Percentiles rank a stretch among this genome's conserved stretches.
phyloP scores from a whole-genome alignment of 2,888 invertebrate genomes.

The Lasioglossum pauxillum region DNA sequence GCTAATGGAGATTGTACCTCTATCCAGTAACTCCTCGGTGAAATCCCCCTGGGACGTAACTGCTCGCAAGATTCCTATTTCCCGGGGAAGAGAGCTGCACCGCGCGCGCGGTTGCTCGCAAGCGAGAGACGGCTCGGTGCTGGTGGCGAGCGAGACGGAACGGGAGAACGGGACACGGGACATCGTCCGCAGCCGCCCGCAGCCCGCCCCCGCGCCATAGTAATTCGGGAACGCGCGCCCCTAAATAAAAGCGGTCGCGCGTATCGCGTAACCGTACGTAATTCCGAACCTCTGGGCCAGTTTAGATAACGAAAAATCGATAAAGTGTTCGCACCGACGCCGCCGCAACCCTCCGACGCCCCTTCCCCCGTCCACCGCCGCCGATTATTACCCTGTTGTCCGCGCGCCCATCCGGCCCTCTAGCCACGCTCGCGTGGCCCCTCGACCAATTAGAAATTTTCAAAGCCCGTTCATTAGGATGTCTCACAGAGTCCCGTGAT shows the following conservation, averaged over 20 bases:
- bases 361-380: neutral
- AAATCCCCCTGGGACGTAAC: slow-evolving; percentile 68
- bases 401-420: slow-evolving; percentile 19
- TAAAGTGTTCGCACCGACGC: slow-evolving; percentile 38
- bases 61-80: slow-evolving; percentile 66
- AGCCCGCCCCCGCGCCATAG: slow-evolving; percentile 16
- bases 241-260: slow-evolving; percentile 38
- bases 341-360: slow-evolving; percentile 7
- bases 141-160: neutral
- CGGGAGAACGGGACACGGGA: neutral
- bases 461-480: neutral
- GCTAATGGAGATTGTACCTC: slow-evolving; percentile 73
- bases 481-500: slow-evolving; percentile 1
- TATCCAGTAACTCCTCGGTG: slow-evolving; percentile 65
- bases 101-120: neutral
- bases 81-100: slow-evolving; percentile 22
- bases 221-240: slow-evolving; percentile 56
- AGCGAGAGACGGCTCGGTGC: neutral
- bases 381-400: slow-evolving; percentile 48
- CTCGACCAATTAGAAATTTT: slow-evolving; percentile 41
- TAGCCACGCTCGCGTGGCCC: neutral
- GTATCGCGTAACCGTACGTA: slow-evolving; percentile 31
- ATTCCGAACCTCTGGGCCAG: slow-evolving; percentile 39
- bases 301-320: slow-evolving; percentile 56
- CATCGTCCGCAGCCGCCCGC: neutral